Percentiles rank a stretch among this genome's conserved stretches.
These are phyloP conservation scores for Drosophila formosana DNA, from an alignment of 2,888 invertebrate genomes.

Conservation along the genomic window DNA sequence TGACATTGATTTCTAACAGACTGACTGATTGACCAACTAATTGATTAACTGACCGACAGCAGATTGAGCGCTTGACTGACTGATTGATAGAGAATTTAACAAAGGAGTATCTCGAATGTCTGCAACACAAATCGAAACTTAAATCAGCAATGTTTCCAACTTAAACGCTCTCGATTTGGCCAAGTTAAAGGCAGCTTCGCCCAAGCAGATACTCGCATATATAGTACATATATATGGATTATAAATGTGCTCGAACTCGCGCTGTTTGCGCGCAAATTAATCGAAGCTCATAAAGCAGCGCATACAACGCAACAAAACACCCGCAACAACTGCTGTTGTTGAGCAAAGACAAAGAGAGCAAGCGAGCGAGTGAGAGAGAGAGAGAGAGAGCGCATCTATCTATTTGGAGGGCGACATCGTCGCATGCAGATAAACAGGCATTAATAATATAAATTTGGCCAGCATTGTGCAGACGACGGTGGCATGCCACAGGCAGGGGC, in stretches of 20 bases:
- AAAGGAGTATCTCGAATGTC: not conserved
- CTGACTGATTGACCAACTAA: no score
- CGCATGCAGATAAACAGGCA: conserved; percentile 75
- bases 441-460: conserved; percentile 71
- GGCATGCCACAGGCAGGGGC: conserved; percentile 13
- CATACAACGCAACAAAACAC: conserved; percentile 48
- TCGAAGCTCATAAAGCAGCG: conserved; percentile 74
- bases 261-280: conserved; percentile 72
- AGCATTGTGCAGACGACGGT: conserved; percentile 40
- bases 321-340: conserved; percentile 1
- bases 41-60: no score
- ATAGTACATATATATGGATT: conserved; percentile 8
- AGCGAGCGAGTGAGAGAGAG: not conserved
- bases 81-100: not conserved
- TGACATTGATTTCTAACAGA: no score
- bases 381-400: conserved; percentile 14
- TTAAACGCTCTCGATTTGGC: not conserved
- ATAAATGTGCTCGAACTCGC: conserved; percentile 32
- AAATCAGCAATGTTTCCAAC: not conserved
- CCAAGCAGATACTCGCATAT: not conserved
- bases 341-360: not conserved
- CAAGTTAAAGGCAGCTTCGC: not conserved
- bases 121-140: not conserved
- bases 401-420: conserved; percentile 46
- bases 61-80: not conserved